Conservation (phyloP, 2,888 invertebrate genomes). For the Argyresthia albistria region DNA sequence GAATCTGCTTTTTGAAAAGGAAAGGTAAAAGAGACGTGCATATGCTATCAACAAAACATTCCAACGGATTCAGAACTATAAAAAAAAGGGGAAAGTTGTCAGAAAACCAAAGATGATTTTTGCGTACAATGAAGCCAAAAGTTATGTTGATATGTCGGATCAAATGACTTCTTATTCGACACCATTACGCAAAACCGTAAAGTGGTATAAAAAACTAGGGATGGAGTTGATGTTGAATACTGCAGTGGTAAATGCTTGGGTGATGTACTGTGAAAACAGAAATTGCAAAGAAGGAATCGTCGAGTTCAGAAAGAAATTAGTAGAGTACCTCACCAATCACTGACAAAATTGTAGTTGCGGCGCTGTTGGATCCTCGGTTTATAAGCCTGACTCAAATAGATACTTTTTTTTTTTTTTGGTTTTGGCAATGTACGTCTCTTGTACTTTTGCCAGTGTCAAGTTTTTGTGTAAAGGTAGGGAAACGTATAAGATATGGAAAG, state of each 20-base stretch:
- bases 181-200: conserved; percentile 26
- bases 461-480: too few relatives aligned
- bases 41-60: conserved; percentile 27
- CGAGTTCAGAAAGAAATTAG: conserved; percentile 2
- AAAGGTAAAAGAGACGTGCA: conserved; percentile 19
- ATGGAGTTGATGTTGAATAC: conserved; percentile 19
- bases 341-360: too few relatives aligned
- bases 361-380: too few relatives aligned
- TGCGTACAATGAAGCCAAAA: conserved; percentile 27
- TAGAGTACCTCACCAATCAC: conserved; percentile 3
- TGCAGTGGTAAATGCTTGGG: conserved; percentile 22
- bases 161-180: conserved; percentile 23
- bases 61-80: conserved; percentile 13
- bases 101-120: conserved; percentile 18
- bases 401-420: too few relatives aligned
- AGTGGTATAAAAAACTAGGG: conserved; percentile 30
- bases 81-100: conserved; percentile 16
- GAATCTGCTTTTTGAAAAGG: conserved; percentile 11
- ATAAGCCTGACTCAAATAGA: too few relatives aligned
- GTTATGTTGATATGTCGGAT: conserved; percentile 26
- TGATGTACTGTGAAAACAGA: conserved; percentile 16
- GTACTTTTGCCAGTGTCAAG: too few relatives aligned
- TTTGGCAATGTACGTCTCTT: too few relatives aligned
- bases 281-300: conserved; percentile 11
- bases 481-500: too few relatives aligned